These are phyloP conservation scores for Gymnosoma rotundatum DNA, from an alignment of 2,888 invertebrate species.

Conservation along the genomic window DNA sequence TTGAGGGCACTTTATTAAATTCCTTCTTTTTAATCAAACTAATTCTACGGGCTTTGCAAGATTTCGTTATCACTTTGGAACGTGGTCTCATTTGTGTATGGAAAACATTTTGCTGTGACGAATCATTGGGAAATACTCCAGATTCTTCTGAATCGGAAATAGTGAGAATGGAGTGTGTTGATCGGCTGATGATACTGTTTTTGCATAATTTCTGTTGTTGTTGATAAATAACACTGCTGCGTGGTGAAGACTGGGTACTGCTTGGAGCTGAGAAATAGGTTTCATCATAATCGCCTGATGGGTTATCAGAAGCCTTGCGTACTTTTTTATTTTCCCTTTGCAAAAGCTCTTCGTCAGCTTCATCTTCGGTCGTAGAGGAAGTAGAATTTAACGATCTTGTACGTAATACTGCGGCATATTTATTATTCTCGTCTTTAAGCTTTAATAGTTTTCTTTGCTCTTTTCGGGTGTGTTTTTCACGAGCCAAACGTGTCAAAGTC, in stretches of 20 bases:
- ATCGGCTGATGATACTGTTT: conserved; percentile 16
- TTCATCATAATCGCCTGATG: conserved; percentile 60
- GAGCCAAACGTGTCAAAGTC: conserved; percentile 74
- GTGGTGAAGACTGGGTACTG: conserved; percentile 51
- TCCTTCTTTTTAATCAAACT: conserved; percentile 74
- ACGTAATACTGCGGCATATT: background rate
- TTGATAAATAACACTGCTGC: conserved; percentile 36
- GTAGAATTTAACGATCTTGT: conserved; percentile 18
- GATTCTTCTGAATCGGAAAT: conserved; percentile 72
- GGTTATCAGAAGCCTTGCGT: background rate
- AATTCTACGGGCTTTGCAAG: conserved; percentile 75
- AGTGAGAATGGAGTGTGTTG: background rate
- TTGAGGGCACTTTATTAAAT: background rate
- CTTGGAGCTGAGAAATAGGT: conserved; percentile 66
- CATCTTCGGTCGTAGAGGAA: conserved; percentile 17
- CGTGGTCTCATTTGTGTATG: conserved; percentile 66
- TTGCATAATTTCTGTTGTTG: conserved; percentile 2
- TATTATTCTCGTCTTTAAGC: background rate
- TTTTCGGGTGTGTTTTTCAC: conserved; percentile 46
- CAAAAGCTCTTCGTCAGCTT: conserved; percentile 61
- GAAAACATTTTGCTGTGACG: background rate
- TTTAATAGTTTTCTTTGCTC: background rate
- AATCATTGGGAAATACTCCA: conserved; percentile 58
- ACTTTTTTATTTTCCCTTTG: conserved; percentile 55
- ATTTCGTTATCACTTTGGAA: conserved; percentile 68